Evolutionary conservation across 1,140 invertebrate species (phyloP), one percentile per base, ranked within the genome.

Genomic region (Ips typographus): DNA sequence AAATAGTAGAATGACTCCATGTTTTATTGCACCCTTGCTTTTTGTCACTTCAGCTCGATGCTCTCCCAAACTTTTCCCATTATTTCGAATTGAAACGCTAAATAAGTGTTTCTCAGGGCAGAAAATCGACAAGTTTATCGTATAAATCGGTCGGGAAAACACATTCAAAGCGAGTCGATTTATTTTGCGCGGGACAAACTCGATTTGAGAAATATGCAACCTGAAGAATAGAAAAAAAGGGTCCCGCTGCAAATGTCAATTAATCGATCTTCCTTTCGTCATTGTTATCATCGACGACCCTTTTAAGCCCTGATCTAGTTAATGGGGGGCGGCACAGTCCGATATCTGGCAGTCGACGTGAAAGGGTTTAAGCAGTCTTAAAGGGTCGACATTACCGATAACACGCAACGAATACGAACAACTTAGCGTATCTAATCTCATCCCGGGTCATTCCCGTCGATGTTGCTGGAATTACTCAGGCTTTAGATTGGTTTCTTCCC

Each of bases 391-490:
- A 70, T 72, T 49, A 55, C 67, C 67, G 72, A 73, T 73, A 73
- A 73, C 66, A 64, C 65, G 59, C 70, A 73, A 73, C 71, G 70
- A 70, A 71, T 73, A 68, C 65, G 72, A 73, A 72, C 72, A 73
- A 72, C 68, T 66, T 66, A 62, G 53, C 55, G 44, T 40, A 37
- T 67, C 40, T 57, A 51, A 63, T 63, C 61, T 40, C 38, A 36
- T 49, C 36, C 22, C 61, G 47, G 61, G 61, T 63, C 61, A 63
- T 63, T 52, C 61, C 22, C 8, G 40, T 63, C 61, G 49, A 52
- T 51, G 61, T 40, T 51, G 38, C 61, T 38, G 43, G 59, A 61
- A 61, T 61, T 61, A 61, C 59, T 61, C 4, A 47, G 22, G 59
- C 40, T 61, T 8, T 44, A 22, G 7, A 47, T 61, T 47, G 37